Conservation (phyloP, 1,140 invertebrate genomes). For the Cephus cinctus region DNA sequence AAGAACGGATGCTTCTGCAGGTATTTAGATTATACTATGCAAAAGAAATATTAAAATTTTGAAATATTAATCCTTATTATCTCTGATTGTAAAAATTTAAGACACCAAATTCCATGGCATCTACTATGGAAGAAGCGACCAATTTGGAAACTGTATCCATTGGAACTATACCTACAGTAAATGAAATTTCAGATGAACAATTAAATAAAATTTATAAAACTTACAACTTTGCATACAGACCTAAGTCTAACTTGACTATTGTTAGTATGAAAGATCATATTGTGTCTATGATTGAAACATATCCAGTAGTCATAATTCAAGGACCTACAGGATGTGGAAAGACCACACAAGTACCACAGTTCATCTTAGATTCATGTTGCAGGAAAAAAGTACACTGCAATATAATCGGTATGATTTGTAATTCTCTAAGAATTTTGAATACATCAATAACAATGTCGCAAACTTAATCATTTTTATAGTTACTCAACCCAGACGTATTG, state of each 20-base stretch:
- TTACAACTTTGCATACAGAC: slow-evolving; percentile 38
- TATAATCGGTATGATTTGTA: slow-evolving; percentile 63
- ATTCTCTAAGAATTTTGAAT: too few species aligned
- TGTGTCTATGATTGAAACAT: slow-evolving; percentile 62
- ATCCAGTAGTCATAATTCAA: slow-evolving; percentile 79
- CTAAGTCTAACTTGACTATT: slow-evolving; percentile 30
- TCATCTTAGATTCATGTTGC: slow-evolving; percentile 75
- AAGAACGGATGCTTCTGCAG: slow-evolving; percentile 32
- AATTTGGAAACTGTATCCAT: slow-evolving; percentile 37
- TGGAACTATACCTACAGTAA: slow-evolving; percentile 24
- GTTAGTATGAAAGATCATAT: slow-evolving; percentile 50
- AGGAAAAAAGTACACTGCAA: slow-evolving; percentile 66
- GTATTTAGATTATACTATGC: slow-evolving; percentile 20
- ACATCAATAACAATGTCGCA: too few species aligned
- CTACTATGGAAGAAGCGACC: background rate
- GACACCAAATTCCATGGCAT: slow-evolving; percentile 7
- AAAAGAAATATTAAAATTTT: background rate
- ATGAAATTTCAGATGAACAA: slow-evolving; percentile 22
- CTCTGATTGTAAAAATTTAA: slow-evolving; percentile 13
- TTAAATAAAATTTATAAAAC: slow-evolving; percentile 35
- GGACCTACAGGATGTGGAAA: slow-evolving; percentile 82
- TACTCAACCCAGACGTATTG: slow-evolving; percentile 84
- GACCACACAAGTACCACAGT: slow-evolving; percentile 86
- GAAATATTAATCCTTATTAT: background rate
- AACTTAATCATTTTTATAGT: slow-evolving; percentile 53